phyloP scores from a whole-genome alignment of 1,140 invertebrate species.

The Solenopsis invicta region DNA sequence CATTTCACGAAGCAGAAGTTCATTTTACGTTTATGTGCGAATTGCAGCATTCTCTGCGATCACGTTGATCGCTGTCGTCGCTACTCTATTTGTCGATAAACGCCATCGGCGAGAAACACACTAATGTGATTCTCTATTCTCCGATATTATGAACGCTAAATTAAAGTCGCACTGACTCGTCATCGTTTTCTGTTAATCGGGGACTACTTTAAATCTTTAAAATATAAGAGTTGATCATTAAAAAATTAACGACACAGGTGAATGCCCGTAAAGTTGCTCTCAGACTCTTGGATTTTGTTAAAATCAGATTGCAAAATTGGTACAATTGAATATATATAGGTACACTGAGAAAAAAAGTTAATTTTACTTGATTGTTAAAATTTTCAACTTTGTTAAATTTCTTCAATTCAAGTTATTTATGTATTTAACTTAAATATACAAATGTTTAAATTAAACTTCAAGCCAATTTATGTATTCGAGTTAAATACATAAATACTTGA shows the following conservation, averaged over 20 bases:
- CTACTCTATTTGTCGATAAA: neutral
- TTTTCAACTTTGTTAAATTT: too few relatives aligned
- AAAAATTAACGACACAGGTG: neutral
- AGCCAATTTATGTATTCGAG: too few relatives aligned
- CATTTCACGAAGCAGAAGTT: constrained; percentile 2
- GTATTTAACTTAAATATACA: too few relatives aligned
- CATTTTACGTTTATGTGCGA: neutral
- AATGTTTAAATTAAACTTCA: too few relatives aligned
- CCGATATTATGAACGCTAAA: neutral
- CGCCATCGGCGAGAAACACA: neutral
- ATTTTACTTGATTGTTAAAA: too few relatives aligned
- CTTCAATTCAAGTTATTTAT: too few relatives aligned
- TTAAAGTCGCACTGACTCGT: neutral
- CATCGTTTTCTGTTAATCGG: neutral
- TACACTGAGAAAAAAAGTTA: too few relatives aligned
- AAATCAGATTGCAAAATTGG: neutral
- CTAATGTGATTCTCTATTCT: neutral
- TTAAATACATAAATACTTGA: too few relatives aligned
- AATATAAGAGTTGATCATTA: neutral
- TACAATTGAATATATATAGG: neutral
- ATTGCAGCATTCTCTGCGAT: neutral
- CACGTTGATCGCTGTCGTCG: neutral
- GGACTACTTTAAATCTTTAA: neutral
- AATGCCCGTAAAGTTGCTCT: too few relatives aligned
- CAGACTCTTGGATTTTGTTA: neutral